A percentile compares a stretch with the other conserved stretches of the same genome.
Conservation (phyloP, 2,797 vertebrate species). For the Enteromius afrohamiltoni region DNA sequence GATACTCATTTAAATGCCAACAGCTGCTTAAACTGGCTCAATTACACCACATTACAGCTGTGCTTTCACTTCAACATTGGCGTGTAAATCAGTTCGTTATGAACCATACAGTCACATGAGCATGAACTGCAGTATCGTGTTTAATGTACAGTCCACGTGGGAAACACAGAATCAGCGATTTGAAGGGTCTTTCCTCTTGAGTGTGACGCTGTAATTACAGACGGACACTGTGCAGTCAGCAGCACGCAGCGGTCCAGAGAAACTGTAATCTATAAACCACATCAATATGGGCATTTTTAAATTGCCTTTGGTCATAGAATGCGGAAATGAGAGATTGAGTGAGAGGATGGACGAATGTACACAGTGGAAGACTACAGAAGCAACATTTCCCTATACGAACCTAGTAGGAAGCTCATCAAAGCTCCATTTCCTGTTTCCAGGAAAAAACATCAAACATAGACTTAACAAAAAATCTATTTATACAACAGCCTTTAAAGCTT, state of each 20-base stretch:
- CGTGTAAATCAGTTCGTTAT: neutral
- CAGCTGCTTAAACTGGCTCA: too few species aligned
- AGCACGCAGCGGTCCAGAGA: neutral
- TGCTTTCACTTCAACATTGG: neutral
- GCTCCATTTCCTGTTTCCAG: neutral
- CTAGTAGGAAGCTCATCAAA: neutral
- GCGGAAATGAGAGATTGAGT: neutral
- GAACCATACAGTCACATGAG: neutral
- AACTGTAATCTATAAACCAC: neutral
- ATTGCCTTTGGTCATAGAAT: neutral
- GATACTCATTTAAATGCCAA: too few species aligned
- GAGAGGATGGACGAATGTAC: neutral
- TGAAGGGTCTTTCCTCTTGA: neutral
- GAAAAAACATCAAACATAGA: neutral
- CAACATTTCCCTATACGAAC: neutral
- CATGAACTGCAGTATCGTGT: neutral
- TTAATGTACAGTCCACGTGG: neutral
- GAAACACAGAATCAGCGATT: neutral
- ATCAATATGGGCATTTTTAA: neutral
- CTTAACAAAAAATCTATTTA: neutral
- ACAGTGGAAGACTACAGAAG: neutral
- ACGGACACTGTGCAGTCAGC: neutral
- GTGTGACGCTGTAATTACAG: neutral
- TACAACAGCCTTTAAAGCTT: too few species aligned
- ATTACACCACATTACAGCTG: neutral